Evolutionary conservation across 1,140 invertebrate genomes (phyloP).

Genomic region (Sycobia sp.): DNA sequence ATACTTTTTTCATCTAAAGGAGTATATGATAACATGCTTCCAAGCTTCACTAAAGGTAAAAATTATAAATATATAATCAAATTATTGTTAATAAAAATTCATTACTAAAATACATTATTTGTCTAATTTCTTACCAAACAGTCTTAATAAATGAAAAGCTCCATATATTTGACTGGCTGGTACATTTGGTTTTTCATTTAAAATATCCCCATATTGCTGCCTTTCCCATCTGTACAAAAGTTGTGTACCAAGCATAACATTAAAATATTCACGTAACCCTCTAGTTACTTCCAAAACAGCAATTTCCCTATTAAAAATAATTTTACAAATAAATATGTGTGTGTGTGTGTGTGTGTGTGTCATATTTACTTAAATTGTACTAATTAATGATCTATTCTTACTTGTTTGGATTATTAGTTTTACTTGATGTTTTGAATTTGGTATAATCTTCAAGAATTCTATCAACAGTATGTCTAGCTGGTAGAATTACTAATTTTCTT

Average conservation of each 20-base stretch:
- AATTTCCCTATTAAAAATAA: slow-evolving; percentile 67
- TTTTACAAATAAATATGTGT: slow-evolving; percentile 11
- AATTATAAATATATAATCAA: background rate
- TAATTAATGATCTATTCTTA: slow-evolving; percentile 48
- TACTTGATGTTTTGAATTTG: slow-evolving; percentile 78
- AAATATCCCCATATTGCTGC: slow-evolving; percentile 87
- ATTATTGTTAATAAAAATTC: background rate
- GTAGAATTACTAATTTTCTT: slow-evolving; percentile 83
- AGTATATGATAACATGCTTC: slow-evolving; percentile 88
- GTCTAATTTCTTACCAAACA: slow-evolving; percentile 68
- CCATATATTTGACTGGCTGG: slow-evolving; percentile 88
- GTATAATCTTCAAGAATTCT: slow-evolving; percentile 89
- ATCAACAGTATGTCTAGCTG: slow-evolving; percentile 84
- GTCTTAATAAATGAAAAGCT: slow-evolving; percentile 85
- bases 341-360: background rate
- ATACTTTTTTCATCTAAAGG: slow-evolving; percentile 87
- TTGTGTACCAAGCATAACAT: slow-evolving; percentile 90
- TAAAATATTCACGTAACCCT: slow-evolving; percentile 94
- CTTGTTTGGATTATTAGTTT: slow-evolving; percentile 80
- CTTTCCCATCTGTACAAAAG: slow-evolving; percentile 95
- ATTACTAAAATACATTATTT: background rate
- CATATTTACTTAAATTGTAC: background rate
- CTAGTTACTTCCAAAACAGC: slow-evolving; percentile 79
- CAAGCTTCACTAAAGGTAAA: slow-evolving; percentile 75
- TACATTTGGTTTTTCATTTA: slow-evolving; percentile 78